Evolutionary conservation across 2,113 vertebrate species (phyloP).

Genomic region (Lamprologus ornatipinnis): DNA sequence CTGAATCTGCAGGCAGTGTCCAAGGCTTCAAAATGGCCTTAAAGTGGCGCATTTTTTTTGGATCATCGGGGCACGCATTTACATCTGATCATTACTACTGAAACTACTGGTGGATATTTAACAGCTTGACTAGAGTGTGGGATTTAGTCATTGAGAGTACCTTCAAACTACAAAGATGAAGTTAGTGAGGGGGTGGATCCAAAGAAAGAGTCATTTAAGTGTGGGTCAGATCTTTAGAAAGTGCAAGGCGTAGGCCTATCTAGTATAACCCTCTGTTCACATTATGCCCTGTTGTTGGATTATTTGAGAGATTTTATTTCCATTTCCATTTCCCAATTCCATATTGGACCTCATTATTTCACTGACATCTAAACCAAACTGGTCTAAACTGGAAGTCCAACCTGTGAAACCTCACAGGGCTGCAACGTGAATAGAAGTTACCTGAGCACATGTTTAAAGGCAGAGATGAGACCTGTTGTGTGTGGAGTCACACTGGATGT

Average conservation of each 20-base stretch:
- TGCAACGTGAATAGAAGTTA: not conserved
- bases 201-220: not conserved
- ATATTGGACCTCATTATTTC: not conserved
- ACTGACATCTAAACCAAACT: not conserved
- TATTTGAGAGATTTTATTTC: not conserved
- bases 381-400: not conserved
- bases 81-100: not conserved
- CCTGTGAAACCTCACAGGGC: not conserved
- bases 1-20: not conserved
- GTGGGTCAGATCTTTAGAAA: not conserved
- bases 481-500: not conserved
- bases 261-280: not conserved
- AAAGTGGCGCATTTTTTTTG: not conserved
- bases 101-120: not conserved
- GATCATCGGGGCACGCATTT: not conserved
- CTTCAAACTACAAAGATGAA: not conserved
- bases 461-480: not conserved
- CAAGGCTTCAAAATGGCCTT: not conserved
- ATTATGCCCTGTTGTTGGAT: not conserved
- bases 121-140: not conserved
- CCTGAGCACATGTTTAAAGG: not conserved
- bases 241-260: not conserved
- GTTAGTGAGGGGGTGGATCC: not conserved
- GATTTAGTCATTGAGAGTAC: not conserved
- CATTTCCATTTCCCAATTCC: slow-evolving; percentile 1